phyloP scores from a whole-genome alignment of 64 coral and sea anemone species.

The Dendrophyllia cribrosa region DNA sequence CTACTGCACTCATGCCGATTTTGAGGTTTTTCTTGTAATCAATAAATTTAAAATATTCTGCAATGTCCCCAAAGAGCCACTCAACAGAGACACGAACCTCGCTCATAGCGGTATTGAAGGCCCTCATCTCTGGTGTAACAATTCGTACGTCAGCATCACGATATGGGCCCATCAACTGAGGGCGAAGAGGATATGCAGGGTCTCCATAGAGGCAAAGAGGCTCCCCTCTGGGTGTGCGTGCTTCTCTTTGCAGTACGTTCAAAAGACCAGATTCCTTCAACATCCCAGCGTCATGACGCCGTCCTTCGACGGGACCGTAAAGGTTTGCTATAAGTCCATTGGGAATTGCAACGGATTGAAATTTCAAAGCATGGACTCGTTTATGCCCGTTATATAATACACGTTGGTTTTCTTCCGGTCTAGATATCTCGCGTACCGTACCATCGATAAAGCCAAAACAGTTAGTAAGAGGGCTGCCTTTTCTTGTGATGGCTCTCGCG shows the following conservation, averaged over 20 bases:
- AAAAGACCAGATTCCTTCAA: conserved; percentile 5
- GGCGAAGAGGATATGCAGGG: background rate
- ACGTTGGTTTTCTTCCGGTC: background rate
- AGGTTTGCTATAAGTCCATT: background rate
- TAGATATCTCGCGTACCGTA: background rate
- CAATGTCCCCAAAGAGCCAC: conserved; percentile 55
- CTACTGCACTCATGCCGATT: conserved; percentile 42
- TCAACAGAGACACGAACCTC: conserved; percentile 26
- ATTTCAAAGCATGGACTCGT: background rate
- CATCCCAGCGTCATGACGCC: background rate
- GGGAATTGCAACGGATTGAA: background rate
- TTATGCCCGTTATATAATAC: background rate
- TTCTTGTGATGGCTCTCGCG: background rate
- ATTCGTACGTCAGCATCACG: background rate
- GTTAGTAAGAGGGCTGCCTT: background rate
- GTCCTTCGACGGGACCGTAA: background rate
- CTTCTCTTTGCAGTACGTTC: background rate
- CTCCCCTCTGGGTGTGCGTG: background rate
- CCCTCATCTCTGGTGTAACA: background rate
- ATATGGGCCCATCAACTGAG: background rate
- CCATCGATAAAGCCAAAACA: conserved; percentile 6
- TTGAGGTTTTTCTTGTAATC: conserved; percentile 52
- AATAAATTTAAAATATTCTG: conserved; percentile 22
- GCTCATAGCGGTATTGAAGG: conserved; percentile 35
- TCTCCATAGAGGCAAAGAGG: background rate